Percentiles rank a stretch among this genome's conserved stretches.
Evolutionary conservation across 2,888 invertebrate genomes (phyloP).

Genomic region (Drosophila villosipedis): DNA sequence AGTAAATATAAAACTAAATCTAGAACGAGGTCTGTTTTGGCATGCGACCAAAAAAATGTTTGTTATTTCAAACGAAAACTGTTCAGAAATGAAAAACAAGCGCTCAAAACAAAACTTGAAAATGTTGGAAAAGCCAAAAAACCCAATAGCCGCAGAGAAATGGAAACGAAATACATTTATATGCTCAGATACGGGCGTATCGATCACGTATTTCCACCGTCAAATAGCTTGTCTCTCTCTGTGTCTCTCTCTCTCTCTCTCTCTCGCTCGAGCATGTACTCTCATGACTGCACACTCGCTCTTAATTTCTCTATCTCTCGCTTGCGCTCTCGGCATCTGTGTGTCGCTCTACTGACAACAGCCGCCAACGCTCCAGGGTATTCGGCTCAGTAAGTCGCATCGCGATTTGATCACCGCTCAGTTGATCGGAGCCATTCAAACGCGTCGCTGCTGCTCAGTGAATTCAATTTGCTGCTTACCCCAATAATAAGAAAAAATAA

Average conservation of each 20-base stretch:
- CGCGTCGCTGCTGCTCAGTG: constrained; percentile 66
- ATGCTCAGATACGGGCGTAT: constrained; percentile 1
- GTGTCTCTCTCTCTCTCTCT: not conserved
- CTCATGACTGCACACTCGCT: not conserved
- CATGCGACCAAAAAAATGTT: too few species aligned
- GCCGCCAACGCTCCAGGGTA: constrained; percentile 23
- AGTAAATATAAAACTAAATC: constrained; percentile 14
- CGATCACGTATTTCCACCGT: constrained; percentile 13
- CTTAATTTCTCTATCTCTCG: not conserved
- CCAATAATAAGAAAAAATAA: constrained; percentile 5
- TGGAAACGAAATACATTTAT: constrained; percentile 16
- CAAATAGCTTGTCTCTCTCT: not conserved
- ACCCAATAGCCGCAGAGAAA: not conserved
- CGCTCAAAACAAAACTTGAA: constrained; percentile 7
- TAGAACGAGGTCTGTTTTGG: constrained; percentile 45
- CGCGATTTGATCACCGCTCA: constrained; percentile 69
- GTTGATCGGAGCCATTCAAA: constrained; percentile 79
- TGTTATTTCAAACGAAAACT: not conserved
- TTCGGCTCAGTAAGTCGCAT: constrained; percentile 50
- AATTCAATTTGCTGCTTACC: constrained; percentile 40
- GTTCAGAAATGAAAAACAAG: too few species aligned
- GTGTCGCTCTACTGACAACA: constrained; percentile 8
- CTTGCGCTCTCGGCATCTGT: constrained; percentile 3
- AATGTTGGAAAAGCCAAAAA: constrained; percentile 28
- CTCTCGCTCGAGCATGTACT: not conserved